Evolutionary conservation across 1,140 invertebrate genomes (phyloP).

Genomic region (Fragariocoptes setiger): DNA sequence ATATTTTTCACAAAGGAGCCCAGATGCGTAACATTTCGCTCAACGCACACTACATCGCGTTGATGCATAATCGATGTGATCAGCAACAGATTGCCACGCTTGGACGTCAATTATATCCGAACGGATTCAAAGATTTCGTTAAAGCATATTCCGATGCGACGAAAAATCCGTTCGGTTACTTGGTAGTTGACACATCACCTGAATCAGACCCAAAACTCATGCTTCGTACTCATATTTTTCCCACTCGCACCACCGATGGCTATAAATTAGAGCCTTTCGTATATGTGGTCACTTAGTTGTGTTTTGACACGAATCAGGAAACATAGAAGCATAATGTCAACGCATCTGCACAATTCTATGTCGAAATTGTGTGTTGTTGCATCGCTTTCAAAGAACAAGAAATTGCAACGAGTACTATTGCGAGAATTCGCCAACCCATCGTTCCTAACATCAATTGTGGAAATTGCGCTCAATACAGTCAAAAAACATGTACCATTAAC

Average conservation of each 20-base stretch:
- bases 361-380: no score
- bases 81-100: no score
- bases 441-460: no score
- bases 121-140: background rate
- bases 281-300: no score
- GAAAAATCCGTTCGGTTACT: background rate
- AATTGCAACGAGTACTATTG: background rate
- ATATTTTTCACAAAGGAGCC: slow-evolving; percentile 5
- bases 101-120: no score
- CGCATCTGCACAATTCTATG: no score
- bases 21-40: slow-evolving; percentile 3
- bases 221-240: background rate
- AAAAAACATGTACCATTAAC: background rate
- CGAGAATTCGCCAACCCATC: background rate
- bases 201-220: background rate
- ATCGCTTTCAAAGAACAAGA: no score
- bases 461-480: slow-evolving; percentile 1
- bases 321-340: no score
- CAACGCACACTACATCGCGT: slow-evolving; percentile 2
- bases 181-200: slow-evolving; percentile 1
- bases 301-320: no score
- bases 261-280: no score
- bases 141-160: slow-evolving; percentile 1
- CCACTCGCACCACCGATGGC: no score
- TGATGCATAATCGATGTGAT: slow-evolving; percentile 2